Conservation (phyloP, 1,140 invertebrate genomes). For the Orius insidiosus region DNA sequence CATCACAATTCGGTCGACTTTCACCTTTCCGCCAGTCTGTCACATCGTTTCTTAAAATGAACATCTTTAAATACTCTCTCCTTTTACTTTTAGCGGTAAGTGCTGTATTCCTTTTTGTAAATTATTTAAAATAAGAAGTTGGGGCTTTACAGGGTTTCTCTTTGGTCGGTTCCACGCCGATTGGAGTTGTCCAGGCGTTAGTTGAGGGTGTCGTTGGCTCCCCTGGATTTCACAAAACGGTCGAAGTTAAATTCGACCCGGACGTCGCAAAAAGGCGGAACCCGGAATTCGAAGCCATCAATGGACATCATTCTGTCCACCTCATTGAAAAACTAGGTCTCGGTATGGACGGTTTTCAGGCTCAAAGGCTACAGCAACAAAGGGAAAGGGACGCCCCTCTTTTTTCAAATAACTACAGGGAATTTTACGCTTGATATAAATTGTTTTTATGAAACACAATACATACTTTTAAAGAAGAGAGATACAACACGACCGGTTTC, state of each 20-base stretch:
- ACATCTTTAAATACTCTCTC: too few relatives aligned
- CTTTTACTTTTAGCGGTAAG: too few relatives aligned
- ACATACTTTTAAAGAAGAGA: too few relatives aligned
- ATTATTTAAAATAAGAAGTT: too few relatives aligned
- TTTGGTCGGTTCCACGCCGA: background rate
- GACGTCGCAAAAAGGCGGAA: slow-evolving; percentile 14
- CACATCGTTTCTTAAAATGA: too few relatives aligned
- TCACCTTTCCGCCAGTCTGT: too few relatives aligned
- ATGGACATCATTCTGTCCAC: slow-evolving; percentile 16
- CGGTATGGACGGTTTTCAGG: slow-evolving; percentile 17
- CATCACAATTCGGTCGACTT: too few relatives aligned
- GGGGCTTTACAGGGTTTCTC: too few relatives aligned
- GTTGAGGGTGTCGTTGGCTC: slow-evolving; percentile 16
- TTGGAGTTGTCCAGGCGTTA: slow-evolving; percentile 6
- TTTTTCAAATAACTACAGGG: background rate
- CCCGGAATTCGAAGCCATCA: slow-evolving; percentile 17
- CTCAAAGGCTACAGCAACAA: slow-evolving; percentile 17
- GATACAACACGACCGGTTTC: too few relatives aligned
- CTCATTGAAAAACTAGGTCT: slow-evolving; percentile 20
- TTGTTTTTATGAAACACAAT: too few relatives aligned
- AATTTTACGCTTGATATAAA: too few relatives aligned
- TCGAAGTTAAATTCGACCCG: slow-evolving; percentile 20
- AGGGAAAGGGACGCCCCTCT: slow-evolving; percentile 13
- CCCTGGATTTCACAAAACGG: slow-evolving; percentile 13
- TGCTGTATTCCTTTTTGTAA: too few relatives aligned